These are phyloP conservation scores for Bovichtus variegatus DNA, from an alignment of 2,797 vertebrate species.

Conservation along the genomic window DNA sequence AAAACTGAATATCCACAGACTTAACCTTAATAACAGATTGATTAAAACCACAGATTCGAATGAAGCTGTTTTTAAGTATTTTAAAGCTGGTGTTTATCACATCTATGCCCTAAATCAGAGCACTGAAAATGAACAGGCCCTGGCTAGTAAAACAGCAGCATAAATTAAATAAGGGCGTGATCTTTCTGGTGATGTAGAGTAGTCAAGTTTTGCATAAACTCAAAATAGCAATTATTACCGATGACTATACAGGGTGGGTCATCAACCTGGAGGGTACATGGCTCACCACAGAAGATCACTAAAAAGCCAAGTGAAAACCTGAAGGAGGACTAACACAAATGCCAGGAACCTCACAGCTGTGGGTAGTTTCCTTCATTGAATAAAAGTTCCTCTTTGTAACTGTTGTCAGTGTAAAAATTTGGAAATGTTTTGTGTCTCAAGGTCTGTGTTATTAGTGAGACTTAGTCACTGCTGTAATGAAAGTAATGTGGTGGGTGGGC, in stretches of 20 bases:
- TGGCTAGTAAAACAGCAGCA: not conserved
- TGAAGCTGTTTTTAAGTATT: not conserved
- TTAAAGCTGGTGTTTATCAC: not conserved
- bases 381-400: not conserved
- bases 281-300: not conserved
- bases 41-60: not conserved
- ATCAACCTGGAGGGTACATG: not conserved
- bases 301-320: slow-evolving; percentile 3
- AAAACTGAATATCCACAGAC: too few relatives aligned
- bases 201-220: not conserved
- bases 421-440: slow-evolving; percentile 3
- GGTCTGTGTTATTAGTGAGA: slow-evolving; percentile 12
- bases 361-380: not conserved
- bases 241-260: slow-evolving; percentile 2
- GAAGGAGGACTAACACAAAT: not conserved
- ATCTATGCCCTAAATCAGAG: not conserved
- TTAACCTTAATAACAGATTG: not conserved
- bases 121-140: not conserved
- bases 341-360: not conserved
- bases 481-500: slow-evolving; percentile 64
- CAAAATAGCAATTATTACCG: slow-evolving; percentile 30
- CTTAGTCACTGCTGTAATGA: slow-evolving; percentile 42
- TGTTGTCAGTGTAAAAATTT: not conserved
- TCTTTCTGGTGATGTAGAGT: not conserved
- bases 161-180: not conserved